phyloP scores from a whole-genome alignment of 2,888 invertebrate species.

The Agonopterix alstromeriana region DNA sequence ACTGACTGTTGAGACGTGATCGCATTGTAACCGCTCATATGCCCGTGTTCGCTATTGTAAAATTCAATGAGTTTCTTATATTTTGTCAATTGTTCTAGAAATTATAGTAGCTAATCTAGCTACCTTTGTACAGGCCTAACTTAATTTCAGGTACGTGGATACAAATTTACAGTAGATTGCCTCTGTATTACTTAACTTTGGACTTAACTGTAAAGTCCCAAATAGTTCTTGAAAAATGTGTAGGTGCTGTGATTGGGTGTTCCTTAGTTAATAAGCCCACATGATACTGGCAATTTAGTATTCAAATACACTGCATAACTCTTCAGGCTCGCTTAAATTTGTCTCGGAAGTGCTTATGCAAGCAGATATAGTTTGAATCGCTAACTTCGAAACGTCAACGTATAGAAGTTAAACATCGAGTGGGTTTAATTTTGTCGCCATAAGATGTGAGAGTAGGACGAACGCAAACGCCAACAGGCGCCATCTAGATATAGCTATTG shows the following conservation, averaged over 20 bases:
- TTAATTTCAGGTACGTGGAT: neutral
- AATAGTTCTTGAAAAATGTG: neutral
- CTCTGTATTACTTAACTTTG: no score
- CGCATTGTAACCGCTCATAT: slow-evolving; percentile 8
- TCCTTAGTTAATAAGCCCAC: neutral
- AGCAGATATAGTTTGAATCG: slow-evolving; percentile 9
- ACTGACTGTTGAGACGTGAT: slow-evolving; percentile 35
- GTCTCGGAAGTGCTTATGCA: slow-evolving; percentile 1
- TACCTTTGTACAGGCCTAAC: neutral
- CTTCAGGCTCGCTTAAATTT: slow-evolving; percentile 8
- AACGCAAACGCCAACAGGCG: neutral
- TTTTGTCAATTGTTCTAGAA: neutral
- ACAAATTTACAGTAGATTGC: neutral
- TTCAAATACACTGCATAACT: slow-evolving; percentile 10
- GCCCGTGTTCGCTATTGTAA: slow-evolving; percentile 5
- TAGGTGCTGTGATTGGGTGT: neutral
- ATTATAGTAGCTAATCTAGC: neutral
- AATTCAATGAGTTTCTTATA: slow-evolving; percentile 8
- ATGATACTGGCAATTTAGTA: slow-evolving; percentile 1
- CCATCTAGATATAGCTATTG: neutral
- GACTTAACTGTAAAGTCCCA: neutral
- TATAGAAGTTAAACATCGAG: neutral
- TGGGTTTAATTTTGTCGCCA: slow-evolving; percentile 2
- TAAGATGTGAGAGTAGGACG: no score
- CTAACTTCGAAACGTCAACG: slow-evolving; percentile 5